Base-by-base conservation (phyloP, 2,113 vertebrate species). In the Pelecanoides urinatrix region DNA sequence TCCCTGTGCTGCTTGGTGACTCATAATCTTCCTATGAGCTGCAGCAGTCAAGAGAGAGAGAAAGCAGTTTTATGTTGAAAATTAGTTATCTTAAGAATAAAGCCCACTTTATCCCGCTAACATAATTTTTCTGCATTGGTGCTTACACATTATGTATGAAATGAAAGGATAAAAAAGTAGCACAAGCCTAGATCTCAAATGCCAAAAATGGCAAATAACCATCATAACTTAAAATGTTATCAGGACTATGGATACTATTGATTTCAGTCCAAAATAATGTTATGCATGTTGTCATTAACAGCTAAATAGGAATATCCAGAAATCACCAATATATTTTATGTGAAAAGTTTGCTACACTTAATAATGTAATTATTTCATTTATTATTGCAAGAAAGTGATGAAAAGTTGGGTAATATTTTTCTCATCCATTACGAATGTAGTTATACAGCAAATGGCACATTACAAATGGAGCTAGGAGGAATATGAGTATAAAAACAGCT, bases 1-100 rank as follows among this genome's bases (percentile, higher is more conserved):
- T 47, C 65, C 30, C 68, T 90, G 76, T 65, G 40, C 59, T 91
- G 10, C 76, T 78, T 89, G 53, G 30, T 95, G 79, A 92, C 61
- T 92, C 74, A 38, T 47, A 95, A 92, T 58, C 32, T 84, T 97
- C 89, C 44, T 73, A 32, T 47, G 66, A 75, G 62, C 27, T 93
- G 38, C 30, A 94, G 78, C 63, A 77, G 78, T 61, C 59, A 77
- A 89, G 59, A 85, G 29, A 90, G n/a, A 78, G 75, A 89, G 61
- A 95, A 96, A 96, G 25, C 11, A 53, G 29, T n/a, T 97, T 96
- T 91, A 55, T 80, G 52, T 74, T 79, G 47, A 96, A 87, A 63
- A 86, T 66, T 6, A 56, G 38, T 76, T 86, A 80, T 86, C 55
- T 95, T 86, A 62, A 91, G 47, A 92, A 65, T 50, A 95, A n/a